A percentile compares a stretch with the other conserved stretches of the same genome.
These are phyloP conservation scores for Drosophila siamana DNA, from an alignment of 2,888 invertebrate species.

Conservation along the genomic window DNA sequence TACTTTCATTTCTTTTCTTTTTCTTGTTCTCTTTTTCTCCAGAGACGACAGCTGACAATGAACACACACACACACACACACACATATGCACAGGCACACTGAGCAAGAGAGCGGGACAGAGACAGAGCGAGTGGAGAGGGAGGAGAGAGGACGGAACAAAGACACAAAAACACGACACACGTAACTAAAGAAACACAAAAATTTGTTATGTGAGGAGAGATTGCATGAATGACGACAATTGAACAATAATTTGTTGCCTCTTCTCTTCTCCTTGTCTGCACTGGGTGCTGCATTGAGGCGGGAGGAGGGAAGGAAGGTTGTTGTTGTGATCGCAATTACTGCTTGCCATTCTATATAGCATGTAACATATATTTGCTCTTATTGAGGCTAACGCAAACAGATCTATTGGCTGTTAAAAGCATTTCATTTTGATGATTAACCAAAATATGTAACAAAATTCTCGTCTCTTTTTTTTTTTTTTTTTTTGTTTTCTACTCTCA, in stretches of 20 bases:
- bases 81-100: background rate
- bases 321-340: slow-evolving; percentile 3
- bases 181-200: slow-evolving; percentile 22
- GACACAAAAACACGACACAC: slow-evolving; percentile 19
- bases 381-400: slow-evolving; percentile 51
- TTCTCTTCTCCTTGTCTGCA: background rate
- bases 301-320: background rate
- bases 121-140: background rate
- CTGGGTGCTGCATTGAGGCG: background rate
- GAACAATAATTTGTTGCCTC: slow-evolving; percentile 17
- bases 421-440: background rate
- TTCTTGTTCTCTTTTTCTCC: background rate
- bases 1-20: slow-evolving; percentile 10
- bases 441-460: background rate
- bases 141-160: slow-evolving; percentile 10
- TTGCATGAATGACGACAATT: slow-evolving; percentile 31
- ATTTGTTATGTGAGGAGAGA: slow-evolving; percentile 23
- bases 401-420: slow-evolving; percentile 44
- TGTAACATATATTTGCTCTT: too few species aligned
- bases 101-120: background rate
- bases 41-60: slow-evolving; percentile 7
- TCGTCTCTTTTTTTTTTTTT: background rate
- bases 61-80: background rate
- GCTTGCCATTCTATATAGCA: slow-evolving; percentile 5
- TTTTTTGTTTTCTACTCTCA: slow-evolving; percentile 19